phyloP scores from a whole-genome alignment of 2,888 invertebrate species.

The Tridacna gigas region DNA sequence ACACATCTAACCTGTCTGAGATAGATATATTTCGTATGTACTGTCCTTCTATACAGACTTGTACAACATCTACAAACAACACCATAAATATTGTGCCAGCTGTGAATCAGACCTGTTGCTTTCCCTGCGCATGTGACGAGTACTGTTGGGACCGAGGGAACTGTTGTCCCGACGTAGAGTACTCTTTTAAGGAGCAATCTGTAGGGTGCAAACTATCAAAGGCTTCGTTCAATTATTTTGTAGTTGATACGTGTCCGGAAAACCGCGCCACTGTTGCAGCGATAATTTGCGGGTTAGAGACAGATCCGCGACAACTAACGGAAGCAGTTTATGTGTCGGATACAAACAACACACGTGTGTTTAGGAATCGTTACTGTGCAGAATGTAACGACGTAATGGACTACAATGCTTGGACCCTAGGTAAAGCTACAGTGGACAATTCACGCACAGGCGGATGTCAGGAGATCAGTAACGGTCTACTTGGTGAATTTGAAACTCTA shows the following conservation, averaged over 20 bases:
- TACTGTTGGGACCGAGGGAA: constrained; percentile 5
- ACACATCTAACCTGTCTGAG: not conserved
- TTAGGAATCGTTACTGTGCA: not conserved
- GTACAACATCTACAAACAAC: not conserved
- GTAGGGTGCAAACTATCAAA: not conserved
- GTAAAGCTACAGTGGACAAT: not conserved
- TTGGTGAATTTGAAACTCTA: not conserved
- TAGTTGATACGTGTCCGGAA: not conserved
- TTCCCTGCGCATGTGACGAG: constrained; percentile 1
- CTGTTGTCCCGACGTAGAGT: constrained; percentile 8
- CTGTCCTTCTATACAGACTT: constrained; percentile 4
- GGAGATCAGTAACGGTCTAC: not conserved
- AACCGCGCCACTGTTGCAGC: not conserved
- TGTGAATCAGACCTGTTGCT: not conserved
- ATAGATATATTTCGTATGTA: constrained; percentile 16
- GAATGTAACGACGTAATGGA: not conserved
- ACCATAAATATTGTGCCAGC: not conserved
- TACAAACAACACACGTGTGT: not conserved
- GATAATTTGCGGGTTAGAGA: not conserved
- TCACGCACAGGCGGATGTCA: not conserved
- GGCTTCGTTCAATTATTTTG: not conserved
- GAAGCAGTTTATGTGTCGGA: constrained; percentile 4
- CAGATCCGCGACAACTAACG: not conserved
- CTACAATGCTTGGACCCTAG: not conserved
- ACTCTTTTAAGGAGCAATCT: not conserved